Evolutionary conservation across 2,797 vertebrate species (phyloP).

Genomic region (Cirrhinus molitorella): DNA sequence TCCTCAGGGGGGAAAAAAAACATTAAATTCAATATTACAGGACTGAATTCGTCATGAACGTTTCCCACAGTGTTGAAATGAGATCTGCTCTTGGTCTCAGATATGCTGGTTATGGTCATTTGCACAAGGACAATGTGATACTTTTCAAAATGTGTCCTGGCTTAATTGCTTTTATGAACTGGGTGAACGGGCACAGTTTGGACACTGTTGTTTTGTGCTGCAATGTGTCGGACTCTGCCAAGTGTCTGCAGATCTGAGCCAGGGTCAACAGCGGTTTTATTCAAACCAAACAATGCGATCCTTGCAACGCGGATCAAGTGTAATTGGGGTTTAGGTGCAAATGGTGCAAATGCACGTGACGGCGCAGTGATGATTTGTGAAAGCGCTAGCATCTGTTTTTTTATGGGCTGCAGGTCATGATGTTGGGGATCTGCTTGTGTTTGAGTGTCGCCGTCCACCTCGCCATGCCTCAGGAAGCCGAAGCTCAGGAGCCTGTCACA

Average conservation of each 20-base stretch:
- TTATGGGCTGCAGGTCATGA: slow-evolving; percentile 35
- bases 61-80: slow-evolving; percentile 11
- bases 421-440: slow-evolving; percentile 59
- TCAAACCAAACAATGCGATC: slow-evolving; percentile 27
- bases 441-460: slow-evolving; percentile 71
- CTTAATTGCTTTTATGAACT: slow-evolving; percentile 30
- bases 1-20: neutral
- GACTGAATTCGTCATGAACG: neutral
- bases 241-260: neutral
- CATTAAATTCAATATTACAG: slow-evolving; percentile 12
- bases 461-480: slow-evolving; percentile 79
- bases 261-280: slow-evolving; percentile 29
- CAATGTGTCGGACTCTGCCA: slow-evolving; percentile 24
- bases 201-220: slow-evolving; percentile 38
- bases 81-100: neutral
- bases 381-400: neutral
- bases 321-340: neutral
- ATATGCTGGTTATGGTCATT: slow-evolving; percentile 9
- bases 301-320: neutral
- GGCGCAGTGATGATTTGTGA: neutral
- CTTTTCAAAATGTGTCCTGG: slow-evolving; percentile 6
- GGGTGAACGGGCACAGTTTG: slow-evolving; percentile 17
- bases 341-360: neutral
- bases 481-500: slow-evolving; percentile 81
- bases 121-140: slow-evolving; percentile 34